phyloP scores from a whole-genome alignment of 2,888 invertebrate genomes.

The Adelphocoris suturalis region DNA sequence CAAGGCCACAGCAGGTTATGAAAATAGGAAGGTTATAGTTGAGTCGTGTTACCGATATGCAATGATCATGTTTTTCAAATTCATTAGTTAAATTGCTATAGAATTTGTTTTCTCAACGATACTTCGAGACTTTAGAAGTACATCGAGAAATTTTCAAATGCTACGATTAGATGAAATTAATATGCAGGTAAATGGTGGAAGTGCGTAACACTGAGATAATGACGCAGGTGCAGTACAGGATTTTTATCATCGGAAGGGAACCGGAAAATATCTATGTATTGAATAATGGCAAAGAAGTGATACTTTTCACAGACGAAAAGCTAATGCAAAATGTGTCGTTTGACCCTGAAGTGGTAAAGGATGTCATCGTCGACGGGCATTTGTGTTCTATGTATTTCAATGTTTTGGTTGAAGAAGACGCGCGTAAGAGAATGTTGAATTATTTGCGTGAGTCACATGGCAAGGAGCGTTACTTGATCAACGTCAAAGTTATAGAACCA shows the following conservation, averaged over 20 bases:
- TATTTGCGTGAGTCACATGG: neutral
- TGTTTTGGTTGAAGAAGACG: neutral
- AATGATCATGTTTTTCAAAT: no score
- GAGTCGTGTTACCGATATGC: no score
- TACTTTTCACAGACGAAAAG: neutral
- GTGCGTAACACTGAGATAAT: neutral
- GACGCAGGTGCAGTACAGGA: conserved; percentile 31
- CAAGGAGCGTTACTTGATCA: neutral
- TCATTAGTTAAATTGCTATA: no score
- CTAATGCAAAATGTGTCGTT: neutral
- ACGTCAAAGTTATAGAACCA: conserved; percentile 41
- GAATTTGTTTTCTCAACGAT: no score
- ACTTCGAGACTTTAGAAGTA: no score
- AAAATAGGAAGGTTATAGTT: no score
- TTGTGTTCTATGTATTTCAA: conserved; percentile 54
- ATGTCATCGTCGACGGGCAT: conserved; percentile 40
- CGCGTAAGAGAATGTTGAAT: neutral
- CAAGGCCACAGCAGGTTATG: no score
- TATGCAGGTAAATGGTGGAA: no score
- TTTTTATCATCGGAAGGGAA: neutral
- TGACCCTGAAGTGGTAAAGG: neutral
- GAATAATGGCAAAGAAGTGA: neutral
- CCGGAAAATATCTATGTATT: neutral
- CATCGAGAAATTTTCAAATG: no score
- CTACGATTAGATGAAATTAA: no score